Conservation (phyloP, 2,113 vertebrate genomes). For the Trinectes maculatus region DNA sequence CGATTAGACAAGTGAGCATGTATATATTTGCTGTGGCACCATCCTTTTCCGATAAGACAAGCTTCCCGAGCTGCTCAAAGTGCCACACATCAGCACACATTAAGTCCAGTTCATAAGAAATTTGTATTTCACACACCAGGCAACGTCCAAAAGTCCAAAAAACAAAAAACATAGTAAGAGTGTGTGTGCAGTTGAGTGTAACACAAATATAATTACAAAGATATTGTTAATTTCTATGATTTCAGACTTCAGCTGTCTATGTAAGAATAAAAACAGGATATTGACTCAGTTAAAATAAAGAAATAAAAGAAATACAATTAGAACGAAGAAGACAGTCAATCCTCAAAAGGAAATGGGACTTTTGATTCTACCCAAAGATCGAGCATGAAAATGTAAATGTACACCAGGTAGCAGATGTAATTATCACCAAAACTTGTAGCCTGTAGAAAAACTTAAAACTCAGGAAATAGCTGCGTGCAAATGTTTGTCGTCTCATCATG, state of each 20-base stretch:
- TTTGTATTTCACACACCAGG: slow-evolving; percentile 21
- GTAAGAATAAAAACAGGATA: not conserved
- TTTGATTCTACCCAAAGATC: slow-evolving; percentile 1
- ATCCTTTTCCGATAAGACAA: not conserved
- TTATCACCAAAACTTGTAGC: slow-evolving; percentile 14
- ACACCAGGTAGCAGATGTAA: not conserved
- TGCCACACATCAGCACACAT: not conserved
- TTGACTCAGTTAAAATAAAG: not conserved
- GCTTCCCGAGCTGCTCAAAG: not conserved
- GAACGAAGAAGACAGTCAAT: too few species aligned
- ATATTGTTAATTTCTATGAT: too few species aligned
- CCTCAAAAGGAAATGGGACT: not conserved
- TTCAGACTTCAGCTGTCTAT: too few species aligned
- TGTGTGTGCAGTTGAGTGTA: too few species aligned
- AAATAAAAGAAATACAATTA: not conserved
- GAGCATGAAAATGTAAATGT: slow-evolving; percentile 2
- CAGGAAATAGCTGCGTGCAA: not conserved
- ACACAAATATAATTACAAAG: too few species aligned
- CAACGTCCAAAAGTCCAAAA: too few species aligned
- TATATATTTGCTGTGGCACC: slow-evolving; percentile 18
- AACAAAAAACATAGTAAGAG: too few species aligned
- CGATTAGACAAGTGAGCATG: slow-evolving; percentile 31
- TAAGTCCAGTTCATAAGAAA: slow-evolving; percentile 41
- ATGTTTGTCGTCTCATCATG: slow-evolving; percentile 14
- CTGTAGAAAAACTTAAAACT: not conserved